Base-by-base conservation (phyloP, 2,888 invertebrate genomes). In the Dascillus cervinus region DNA sequence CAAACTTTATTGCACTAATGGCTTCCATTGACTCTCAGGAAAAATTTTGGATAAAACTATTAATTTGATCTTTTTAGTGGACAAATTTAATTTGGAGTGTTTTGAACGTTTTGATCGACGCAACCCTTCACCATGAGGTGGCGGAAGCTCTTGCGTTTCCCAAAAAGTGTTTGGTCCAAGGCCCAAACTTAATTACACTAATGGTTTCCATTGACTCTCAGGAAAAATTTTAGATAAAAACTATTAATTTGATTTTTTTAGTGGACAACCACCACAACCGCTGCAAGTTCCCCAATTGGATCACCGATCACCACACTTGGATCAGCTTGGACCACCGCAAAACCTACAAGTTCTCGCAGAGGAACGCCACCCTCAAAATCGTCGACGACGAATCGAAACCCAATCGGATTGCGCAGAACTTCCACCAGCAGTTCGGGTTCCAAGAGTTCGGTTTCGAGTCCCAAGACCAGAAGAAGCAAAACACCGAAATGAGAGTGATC, bases 221-320 rank as follows among this genome's bases (percentile, higher is more conserved):
- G n/a, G n/a, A n/a, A n/a, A n/a, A n/a, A n/a, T n/a, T n/a, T n/a
- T n/a, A n/a, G n/a, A n/a, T n/a, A n/a, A n/a, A n/a, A n/a, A n/a
- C n/a, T n/a, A n/a, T n/a, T n/a, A n/a, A n/a, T n/a, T n/a, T 17
- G 34, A 25, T 29, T 44, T 26, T 59, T 59, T 9, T 64, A 82
- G 84, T 78, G 34, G 83, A 82, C 49, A 79, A 79, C 46, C 79
- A 80, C 41, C 82, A 81, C 62, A 77, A 75, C 49, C 72, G 77
- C 37, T 87, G 87, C 61, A 81, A 80, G 55, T 86, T 84, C 62
- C 86, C 86, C 0, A 58, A 69, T 6, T 87, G 86, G 85, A 76
- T 86, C 39, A 79, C 81, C 42, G 75, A 79, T 31, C 83, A 83
- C 52, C 82, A 82, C 62, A 80, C 81, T 47, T 87, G 86, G 87